phyloP scores from a whole-genome alignment of 1,140 invertebrate genomes.

The Chionoecetes opilio region DNA sequence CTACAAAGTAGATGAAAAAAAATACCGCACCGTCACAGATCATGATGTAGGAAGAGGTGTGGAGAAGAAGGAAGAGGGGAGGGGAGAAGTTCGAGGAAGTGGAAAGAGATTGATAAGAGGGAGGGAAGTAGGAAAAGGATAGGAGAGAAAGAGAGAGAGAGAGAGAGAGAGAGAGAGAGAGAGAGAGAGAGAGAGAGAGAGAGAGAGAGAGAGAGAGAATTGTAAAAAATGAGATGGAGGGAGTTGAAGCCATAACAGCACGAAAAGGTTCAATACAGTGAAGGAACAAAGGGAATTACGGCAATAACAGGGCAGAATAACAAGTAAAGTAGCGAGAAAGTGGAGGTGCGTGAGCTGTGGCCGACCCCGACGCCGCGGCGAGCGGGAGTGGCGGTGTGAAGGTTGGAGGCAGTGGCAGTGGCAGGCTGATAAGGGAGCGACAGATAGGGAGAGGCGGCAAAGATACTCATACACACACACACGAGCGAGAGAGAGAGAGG shows the following conservation, averaged over 20 bases:
- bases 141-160: conserved; percentile 20
- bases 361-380: background rate
- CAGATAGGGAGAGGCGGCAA: background rate
- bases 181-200: background rate
- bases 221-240: too few relatives aligned
- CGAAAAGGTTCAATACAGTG: background rate
- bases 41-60: too few relatives aligned
- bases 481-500: background rate
- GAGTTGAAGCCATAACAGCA: background rate
- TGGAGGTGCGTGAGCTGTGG: background rate
- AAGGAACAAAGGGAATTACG: background rate
- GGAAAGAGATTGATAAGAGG: background rate
- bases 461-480: background rate
- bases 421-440: background rate
- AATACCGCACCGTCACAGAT: too few relatives aligned
- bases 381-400: conserved; percentile 3
- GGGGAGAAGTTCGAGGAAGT: background rate
- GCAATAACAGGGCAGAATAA: background rate
- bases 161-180: conserved; percentile 9
- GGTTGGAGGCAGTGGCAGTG: background rate
- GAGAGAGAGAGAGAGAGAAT: background rate
- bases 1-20: background rate
- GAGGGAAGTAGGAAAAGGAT: background rate
- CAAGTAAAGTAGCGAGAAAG: background rate
- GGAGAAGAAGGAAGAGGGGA: background rate